Conservation (phyloP, 2,113 vertebrate genomes). For the Phylloscopus whistleri region DNA sequence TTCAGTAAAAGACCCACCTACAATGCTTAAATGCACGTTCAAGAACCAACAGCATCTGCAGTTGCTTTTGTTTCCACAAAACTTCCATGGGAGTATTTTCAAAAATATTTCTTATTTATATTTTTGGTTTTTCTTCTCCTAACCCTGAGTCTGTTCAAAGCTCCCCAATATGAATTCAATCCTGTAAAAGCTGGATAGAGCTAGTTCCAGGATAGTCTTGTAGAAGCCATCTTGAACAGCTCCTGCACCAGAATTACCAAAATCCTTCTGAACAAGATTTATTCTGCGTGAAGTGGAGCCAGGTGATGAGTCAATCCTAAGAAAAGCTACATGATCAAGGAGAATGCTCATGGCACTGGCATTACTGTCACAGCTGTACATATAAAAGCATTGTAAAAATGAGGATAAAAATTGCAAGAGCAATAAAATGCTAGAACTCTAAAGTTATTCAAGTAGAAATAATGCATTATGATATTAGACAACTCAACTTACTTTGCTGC, state of each 20-base stretch:
- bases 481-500: constrained; percentile 72
- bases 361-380: neutral
- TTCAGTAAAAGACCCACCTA: neutral
- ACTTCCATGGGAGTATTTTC: neutral
- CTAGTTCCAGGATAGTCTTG: neutral
- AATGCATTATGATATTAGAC: neutral
- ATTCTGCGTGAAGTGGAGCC: neutral
- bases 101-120: neutral
- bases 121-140: neutral
- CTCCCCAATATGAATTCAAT: neutral
- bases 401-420: neutral
- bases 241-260: neutral
- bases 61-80: neutral
- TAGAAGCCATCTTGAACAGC: neutral
- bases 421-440: neutral
- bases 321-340: neutral
- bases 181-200: neutral
- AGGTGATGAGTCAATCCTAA: neutral
- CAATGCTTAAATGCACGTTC: neutral
- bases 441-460: neutral
- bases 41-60: neutral
- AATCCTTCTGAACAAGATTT: neutral
- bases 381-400: neutral
- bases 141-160: neutral
- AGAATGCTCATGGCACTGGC: neutral